These are phyloP conservation scores for Apoda limacodes DNA, from an alignment of 2,888 invertebrate genomes.

Conservation along the genomic window DNA sequence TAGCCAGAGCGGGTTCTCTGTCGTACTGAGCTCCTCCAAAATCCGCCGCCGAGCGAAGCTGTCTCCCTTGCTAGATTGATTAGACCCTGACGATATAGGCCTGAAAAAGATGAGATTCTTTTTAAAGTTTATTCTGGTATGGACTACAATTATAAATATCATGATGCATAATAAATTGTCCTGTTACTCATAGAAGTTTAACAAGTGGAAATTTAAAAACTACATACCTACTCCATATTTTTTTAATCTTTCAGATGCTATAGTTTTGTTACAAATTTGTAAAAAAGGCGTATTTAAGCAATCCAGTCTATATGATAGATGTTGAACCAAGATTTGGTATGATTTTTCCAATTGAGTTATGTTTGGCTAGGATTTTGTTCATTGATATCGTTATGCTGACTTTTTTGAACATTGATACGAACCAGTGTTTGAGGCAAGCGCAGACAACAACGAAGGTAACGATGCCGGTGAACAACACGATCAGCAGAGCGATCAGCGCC, in stretches of 20 bases:
- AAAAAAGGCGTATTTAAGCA: no score
- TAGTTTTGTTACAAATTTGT: no score
- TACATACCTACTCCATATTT: no score
- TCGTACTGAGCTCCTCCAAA: conserved; percentile 87
- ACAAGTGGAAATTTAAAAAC: no score
- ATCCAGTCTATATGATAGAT: no score
- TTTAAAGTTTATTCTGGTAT: not conserved
- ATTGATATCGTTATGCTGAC: no score
- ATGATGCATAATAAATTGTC: not conserved
- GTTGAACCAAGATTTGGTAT: no score
- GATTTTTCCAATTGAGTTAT: no score
- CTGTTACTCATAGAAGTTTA: not conserved
- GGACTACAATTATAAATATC: not conserved
- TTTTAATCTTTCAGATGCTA: no score
- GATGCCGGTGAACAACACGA: conserved; percentile 87
- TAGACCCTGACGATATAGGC: conserved; percentile 84
- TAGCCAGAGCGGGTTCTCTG: conserved; percentile 93
- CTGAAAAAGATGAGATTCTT: conserved; percentile 36
- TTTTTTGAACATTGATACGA: conserved; percentile 22
- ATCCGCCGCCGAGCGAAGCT: conserved; percentile 86
- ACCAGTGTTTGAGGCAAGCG: conserved; percentile 90
- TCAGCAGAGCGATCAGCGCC: conserved; percentile 85
- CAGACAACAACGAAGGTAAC: conserved; percentile 89
- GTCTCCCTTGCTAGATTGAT: conserved; percentile 84
- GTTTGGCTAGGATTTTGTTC: no score